phyloP scores from a whole-genome alignment of 1,140 invertebrate genomes.

The Diploscapter pachys region DNA sequence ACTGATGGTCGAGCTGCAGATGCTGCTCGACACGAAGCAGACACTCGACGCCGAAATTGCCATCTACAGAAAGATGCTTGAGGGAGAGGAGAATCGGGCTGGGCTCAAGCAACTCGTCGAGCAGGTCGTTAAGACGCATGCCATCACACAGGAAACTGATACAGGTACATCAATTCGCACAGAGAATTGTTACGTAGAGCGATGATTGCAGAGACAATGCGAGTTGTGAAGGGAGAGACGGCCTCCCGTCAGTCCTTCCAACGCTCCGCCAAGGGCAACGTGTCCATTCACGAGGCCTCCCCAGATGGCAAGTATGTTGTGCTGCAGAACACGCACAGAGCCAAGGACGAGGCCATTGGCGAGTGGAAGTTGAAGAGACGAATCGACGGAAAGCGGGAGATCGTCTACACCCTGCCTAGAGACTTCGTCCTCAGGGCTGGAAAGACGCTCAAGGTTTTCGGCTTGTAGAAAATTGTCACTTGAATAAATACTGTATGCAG shows the following conservation, averaged over 20 bases:
- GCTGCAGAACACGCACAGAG: constrained; percentile 55
- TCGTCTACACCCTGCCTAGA: constrained; percentile 55
- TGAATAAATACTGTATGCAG: constrained; percentile 34
- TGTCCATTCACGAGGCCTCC: constrained; percentile 59
- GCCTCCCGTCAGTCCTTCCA: constrained; percentile 64
- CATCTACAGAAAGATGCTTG: constrained; percentile 59
- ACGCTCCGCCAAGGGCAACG: constrained; percentile 62
- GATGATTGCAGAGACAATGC: constrained; percentile 53
- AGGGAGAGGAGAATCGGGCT: constrained; percentile 58
- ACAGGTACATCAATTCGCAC: constrained; percentile 37
- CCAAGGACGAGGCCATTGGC: constrained; percentile 55
- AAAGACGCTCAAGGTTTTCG: constrained; percentile 49
- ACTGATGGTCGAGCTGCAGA: constrained; percentile 61
- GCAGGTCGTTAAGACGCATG: constrained; percentile 58
- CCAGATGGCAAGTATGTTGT: constrained; percentile 56
- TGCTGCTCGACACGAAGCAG: constrained; percentile 61
- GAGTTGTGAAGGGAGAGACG: constrained; percentile 63
- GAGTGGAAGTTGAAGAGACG: constrained; percentile 57
- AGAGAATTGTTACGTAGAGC: constrained; percentile 8
- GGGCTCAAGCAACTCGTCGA: constrained; percentile 56
- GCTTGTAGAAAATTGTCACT: constrained; percentile 7
- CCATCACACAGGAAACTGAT: constrained; percentile 46
- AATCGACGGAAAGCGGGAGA: constrained; percentile 57
- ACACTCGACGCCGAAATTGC: constrained; percentile 59
- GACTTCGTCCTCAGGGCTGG: constrained; percentile 53